Conservation (phyloP, 2,888 invertebrate genomes). For the Lapara coniferarum region DNA sequence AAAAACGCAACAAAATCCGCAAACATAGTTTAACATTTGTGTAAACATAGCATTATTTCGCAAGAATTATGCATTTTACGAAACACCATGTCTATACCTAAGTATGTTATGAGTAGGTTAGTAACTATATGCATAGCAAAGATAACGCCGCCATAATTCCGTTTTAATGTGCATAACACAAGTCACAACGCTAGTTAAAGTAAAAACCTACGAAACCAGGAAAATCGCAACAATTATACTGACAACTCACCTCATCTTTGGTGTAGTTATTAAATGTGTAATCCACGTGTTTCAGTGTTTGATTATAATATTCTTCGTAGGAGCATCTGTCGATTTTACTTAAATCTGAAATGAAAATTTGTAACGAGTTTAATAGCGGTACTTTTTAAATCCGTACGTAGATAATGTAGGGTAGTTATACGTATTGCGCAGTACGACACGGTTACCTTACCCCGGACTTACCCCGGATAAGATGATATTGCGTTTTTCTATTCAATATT, state of each 20-base stretch:
- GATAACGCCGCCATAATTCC: constrained; percentile 30
- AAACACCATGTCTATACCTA: neutral
- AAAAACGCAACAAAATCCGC: too few species aligned
- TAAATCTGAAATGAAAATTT: constrained; percentile 59
- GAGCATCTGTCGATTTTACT: constrained; percentile 86
- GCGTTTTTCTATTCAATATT: too few species aligned
- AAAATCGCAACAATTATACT: constrained; percentile 33
- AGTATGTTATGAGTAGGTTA: neutral
- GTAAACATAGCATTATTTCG: neutral
- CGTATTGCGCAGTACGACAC: too few species aligned
- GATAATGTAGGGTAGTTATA: too few species aligned
- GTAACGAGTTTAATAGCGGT: too few species aligned
- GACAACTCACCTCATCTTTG: constrained; percentile 73
- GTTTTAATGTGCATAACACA: constrained; percentile 26
- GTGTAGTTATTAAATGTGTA: constrained; percentile 73
- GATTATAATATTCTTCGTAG: constrained; percentile 89
- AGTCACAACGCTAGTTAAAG: constrained; percentile 25
- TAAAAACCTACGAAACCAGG: constrained; percentile 38
- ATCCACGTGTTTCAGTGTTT: constrained; percentile 86
- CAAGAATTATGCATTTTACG: constrained; percentile 24
- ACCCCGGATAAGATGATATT: too few species aligned
- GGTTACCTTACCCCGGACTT: too few species aligned
- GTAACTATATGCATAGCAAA: neutral
- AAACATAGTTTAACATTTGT: too few species aligned
- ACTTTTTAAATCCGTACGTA: too few species aligned